Conservation (phyloP, 2,888 invertebrate species). For the Tenthredo mesomela region DNA sequence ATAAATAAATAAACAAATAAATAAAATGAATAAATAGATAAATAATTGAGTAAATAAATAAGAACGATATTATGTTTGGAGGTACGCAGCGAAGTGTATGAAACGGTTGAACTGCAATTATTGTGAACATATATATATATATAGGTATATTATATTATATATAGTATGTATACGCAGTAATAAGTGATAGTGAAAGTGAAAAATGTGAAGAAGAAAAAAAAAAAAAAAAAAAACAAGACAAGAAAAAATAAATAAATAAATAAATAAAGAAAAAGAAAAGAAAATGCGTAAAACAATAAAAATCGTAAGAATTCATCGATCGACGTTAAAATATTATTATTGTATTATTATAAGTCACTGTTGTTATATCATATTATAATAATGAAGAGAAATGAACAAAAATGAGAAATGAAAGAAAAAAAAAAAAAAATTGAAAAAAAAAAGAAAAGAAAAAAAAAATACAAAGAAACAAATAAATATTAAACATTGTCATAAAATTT, state of each 20-base stretch:
- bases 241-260: not conserved
- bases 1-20: not conserved
- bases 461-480: not conserved
- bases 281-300: not conserved
- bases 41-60: not conserved
- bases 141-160: too few relatives aligned
- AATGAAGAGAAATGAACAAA: not conserved
- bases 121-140: not conserved
- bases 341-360: constrained; percentile 32
- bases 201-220: not conserved
- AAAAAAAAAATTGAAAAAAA: not conserved
- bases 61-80: not conserved
- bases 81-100: not conserved
- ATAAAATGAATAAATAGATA: not conserved
- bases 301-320: constrained; percentile 2
- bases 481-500: constrained; percentile 31
- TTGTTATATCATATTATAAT: constrained; percentile 28
- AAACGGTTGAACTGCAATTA: not conserved
- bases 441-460: not conserved
- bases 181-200: constrained; percentile 20
- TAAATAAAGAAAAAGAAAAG: not conserved
- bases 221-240: not conserved
- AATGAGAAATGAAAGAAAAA: not conserved
- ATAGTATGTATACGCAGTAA: too few relatives aligned
- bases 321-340: constrained; percentile 29